Evolutionary conservation across 2,888 invertebrate genomes (phyloP), one percentile per base, ranked within the genome.

Genomic region (Willowsia nigromaculata): DNA sequence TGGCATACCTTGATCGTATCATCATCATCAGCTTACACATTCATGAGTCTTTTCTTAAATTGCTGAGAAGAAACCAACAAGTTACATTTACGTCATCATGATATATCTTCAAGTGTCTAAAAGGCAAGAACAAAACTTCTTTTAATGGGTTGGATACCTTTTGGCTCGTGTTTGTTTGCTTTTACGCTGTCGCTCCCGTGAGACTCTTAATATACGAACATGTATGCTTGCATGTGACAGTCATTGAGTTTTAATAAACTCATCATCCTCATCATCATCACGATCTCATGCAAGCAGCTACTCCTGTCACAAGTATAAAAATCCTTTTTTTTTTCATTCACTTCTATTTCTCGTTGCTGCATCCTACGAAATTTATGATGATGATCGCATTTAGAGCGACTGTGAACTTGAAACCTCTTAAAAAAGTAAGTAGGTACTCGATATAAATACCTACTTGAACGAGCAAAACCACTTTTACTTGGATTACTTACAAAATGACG

Each of bases 211-310:
- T 81, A 40, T 68, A 68, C 68, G 37, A 40, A 25, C 80, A 56
- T 30, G 33, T 33, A 68, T 68, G 68, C 40, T 68, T 68, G 22
- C 22, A 84, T 71, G 84, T 84, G 84, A 71, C 84, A 84, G 40
- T 71, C 56, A 74, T 84, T 53, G 53, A 40, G 71, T 71, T 84
- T 84, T 84, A 84, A 84, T 84, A 84, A 84, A 84, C 84, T 84
- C 84, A 84, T 84, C 84, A 83, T 74, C 25, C 25, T 50, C 40
- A 68, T 84, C 84, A 84, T 84, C 84, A 83, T 74, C 25, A 47
- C 27, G 68, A 68, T 37, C 68, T 22, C 68, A 68, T 68, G 18
- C 68, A 30, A 15, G 30, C 71, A 15, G 30, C 71, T 53, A 18
- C 43, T 62, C 40, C 62, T 68, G 65, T 82, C 65, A 82, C 65